These are phyloP conservation scores for Pantala flavescens DNA, from an alignment of 1,140 invertebrate species.

Conservation along the genomic window DNA sequence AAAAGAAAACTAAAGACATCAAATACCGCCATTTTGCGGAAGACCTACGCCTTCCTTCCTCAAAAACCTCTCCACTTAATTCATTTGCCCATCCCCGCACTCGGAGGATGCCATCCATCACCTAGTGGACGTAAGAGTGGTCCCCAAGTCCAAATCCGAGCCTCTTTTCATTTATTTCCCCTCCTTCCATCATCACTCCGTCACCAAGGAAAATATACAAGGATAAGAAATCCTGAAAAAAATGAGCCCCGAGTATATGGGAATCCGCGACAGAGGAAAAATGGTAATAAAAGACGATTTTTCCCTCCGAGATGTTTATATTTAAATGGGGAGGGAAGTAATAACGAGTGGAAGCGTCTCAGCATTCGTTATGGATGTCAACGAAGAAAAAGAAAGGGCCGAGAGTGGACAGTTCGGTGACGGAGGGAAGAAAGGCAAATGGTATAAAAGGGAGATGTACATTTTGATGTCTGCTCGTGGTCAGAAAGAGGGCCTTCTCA, in stretches of 20 bases:
- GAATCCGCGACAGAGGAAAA: too few relatives aligned
- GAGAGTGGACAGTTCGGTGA: background rate
- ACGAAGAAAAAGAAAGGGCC: background rate
- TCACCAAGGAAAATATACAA: background rate
- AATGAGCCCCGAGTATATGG: too few relatives aligned
- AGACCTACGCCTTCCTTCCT: too few relatives aligned
- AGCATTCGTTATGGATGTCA: background rate
- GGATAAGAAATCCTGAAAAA: background rate
- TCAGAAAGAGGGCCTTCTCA: background rate
- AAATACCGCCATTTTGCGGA: too few relatives aligned
- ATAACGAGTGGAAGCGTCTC: background rate
- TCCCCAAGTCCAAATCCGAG: slow-evolving; percentile 7
- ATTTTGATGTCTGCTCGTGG: background rate
- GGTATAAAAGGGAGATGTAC: background rate
- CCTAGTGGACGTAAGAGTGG: background rate
- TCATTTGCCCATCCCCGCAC: background rate
- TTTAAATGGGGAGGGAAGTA: background rate
- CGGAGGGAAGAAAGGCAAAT: background rate
- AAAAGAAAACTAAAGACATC: too few relatives aligned
- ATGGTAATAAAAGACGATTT: too few relatives aligned
- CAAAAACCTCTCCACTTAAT: too few relatives aligned
- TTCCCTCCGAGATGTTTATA: too few relatives aligned
- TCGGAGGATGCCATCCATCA: background rate
- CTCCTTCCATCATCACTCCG: background rate
- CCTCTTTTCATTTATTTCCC: background rate